Conservation (phyloP, 2,888 invertebrate species). For the Gymnosoma rotundatum region DNA sequence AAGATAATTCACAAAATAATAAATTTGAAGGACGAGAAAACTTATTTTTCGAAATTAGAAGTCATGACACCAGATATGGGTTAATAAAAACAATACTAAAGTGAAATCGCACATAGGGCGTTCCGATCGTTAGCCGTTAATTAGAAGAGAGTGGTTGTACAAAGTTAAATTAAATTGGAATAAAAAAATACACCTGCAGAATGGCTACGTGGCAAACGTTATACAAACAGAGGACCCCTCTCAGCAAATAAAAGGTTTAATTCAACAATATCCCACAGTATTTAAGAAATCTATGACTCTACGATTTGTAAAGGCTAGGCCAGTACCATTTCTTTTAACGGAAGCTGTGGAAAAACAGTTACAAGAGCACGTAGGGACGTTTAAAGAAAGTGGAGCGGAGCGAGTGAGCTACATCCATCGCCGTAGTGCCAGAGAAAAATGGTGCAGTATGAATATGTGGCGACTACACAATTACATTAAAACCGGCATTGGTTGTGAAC, state of each 20-base stretch:
- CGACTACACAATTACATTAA: conserved; percentile 25
- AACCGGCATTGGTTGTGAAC: conserved; percentile 71
- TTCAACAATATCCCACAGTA: conserved; percentile 45
- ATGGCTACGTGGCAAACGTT: conserved; percentile 24
- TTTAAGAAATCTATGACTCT: conserved; percentile 53
- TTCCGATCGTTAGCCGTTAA: too few relatives aligned
- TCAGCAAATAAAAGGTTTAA: conserved; percentile 4
- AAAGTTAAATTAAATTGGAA: conserved; percentile 47
- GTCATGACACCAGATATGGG: conserved; percentile 22
- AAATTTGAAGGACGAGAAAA: too few relatives aligned
- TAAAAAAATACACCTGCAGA: neutral
- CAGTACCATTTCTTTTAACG: conserved; percentile 50
- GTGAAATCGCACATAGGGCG: conserved; percentile 59
- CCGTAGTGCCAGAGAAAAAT: conserved; percentile 23
- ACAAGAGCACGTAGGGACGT: conserved; percentile 27
- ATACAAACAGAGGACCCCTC: too few relatives aligned
- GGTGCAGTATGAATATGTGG: conserved; percentile 73
- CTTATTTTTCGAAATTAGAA: conserved; percentile 38
- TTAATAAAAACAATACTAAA: neutral
- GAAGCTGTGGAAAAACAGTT: conserved; percentile 34
- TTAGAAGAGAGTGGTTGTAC: conserved; percentile 46
- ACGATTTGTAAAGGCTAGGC: conserved; percentile 43
- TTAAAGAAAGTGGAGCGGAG: neutral
- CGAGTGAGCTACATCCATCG: too few relatives aligned
- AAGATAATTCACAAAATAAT: conserved; percentile 12